phyloP scores from a whole-genome alignment of 2,888 invertebrate genomes.

The Harmothoe impar region DNA sequence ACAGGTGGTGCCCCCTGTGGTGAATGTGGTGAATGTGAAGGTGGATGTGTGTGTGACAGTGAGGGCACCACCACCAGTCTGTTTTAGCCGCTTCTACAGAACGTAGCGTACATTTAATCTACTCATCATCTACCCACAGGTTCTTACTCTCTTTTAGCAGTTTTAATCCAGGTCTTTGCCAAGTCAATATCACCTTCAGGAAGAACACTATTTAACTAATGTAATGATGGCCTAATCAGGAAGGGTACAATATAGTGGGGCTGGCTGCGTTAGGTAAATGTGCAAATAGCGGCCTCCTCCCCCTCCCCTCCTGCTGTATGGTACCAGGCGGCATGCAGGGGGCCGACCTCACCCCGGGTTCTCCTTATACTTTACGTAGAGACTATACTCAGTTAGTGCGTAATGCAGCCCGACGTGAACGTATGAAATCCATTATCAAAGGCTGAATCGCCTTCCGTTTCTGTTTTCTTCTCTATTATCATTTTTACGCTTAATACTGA shows the following conservation, averaged over 20 bases:
- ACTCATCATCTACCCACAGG: conserved; percentile 1
- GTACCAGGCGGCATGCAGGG: too few relatives aligned
- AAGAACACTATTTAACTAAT: too few relatives aligned
- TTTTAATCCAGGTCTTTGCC: background rate
- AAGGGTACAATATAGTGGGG: too few relatives aligned
- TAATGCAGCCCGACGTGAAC: too few relatives aligned
- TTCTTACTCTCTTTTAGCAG: conserved; percentile 30
- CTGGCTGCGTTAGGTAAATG: too few relatives aligned
- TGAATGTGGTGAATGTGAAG: background rate
- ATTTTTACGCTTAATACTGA: background rate
- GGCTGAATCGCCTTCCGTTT: background rate
- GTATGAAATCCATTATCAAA: conserved; percentile 11
- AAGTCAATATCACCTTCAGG: background rate
- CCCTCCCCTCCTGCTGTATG: background rate
- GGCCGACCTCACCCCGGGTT: background rate
- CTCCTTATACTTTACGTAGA: conserved; percentile 1
- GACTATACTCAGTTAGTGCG: background rate
- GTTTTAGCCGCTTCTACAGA: background rate
- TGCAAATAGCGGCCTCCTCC: background rate
- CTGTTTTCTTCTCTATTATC: background rate
- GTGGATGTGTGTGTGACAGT: background rate
- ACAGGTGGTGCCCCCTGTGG: conserved; percentile 13
- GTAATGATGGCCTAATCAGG: too few relatives aligned
- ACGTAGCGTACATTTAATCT: background rate
- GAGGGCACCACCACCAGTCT: background rate